Evolutionary conservation across 1,140 invertebrate species (phyloP), one percentile per base, ranked within the genome.

Genomic region (Yoshiicerus persimilis): DNA sequence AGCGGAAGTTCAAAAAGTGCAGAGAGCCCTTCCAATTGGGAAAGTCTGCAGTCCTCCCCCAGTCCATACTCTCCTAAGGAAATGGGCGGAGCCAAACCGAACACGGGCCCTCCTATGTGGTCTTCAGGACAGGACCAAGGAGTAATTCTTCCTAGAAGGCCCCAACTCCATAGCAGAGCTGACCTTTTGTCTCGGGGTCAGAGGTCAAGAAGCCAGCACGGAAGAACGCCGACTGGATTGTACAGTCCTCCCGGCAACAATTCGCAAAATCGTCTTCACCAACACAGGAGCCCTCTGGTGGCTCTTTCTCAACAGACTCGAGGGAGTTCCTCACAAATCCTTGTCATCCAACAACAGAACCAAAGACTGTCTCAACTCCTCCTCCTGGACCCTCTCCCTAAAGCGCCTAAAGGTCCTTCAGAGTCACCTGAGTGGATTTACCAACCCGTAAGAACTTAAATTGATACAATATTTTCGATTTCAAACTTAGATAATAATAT

Each of bases 391-490:
- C 30, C 47, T 36, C 34, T 27, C 0, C 10, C 47, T 2, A n/a
- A 47, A n/a, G 20, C 30, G 0, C 75, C 32, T 1, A 38, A 34
- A n/a, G n/a, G n/a, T n/a, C n/a, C n/a, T n/a, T n/a, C n/a, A n/a
- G 30, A 80, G 2, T 80, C 75, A 10, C 1, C n/a, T 6, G 75
- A 87, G n/a, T 87, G 86, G 86, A 87, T 47, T 9, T 87, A 87
- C 56, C 70, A 87, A 56, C 86, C 86, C 8, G 86, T 87, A 30
- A 64, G 66, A 47, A 47, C 9, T 56, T n/a, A 0, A n/a, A n/a
- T n/a, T 47, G n/a, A n/a, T n/a, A 11, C 41, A 16, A 13, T 47
- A 20, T 47, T 47, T 56, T n/a, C 13, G 6, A 16, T 16, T 47
- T 13, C 5, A 9, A 13, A 41, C 11, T 41, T 41, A 41, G 10